phyloP scores from a whole-genome alignment of 2,113 vertebrate genomes.

The rabbit (Oryctolagus cuniculus) region DNA sequence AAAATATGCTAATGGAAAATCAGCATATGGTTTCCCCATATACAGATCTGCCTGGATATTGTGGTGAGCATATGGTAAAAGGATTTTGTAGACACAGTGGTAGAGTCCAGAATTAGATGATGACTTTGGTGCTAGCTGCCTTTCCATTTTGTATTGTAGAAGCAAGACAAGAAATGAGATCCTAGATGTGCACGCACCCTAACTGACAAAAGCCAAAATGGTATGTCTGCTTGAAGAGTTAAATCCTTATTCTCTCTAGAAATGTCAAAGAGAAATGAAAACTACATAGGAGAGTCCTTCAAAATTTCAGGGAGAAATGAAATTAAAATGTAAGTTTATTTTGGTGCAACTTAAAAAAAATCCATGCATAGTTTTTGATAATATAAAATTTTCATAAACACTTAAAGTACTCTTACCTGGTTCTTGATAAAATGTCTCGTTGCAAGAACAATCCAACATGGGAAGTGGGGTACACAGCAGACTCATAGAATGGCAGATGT shows the following conservation, averaged over 20 bases:
- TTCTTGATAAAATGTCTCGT: not conserved
- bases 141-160: slow-evolving; percentile 32
- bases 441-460: no score
- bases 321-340: no score
- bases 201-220: slow-evolving; percentile 10
- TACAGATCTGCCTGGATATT: slow-evolving; percentile 27
- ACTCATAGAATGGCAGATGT: no score
- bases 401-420: no score
- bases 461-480: no score
- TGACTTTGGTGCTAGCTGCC: slow-evolving; percentile 4
- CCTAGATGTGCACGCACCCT: not conserved
- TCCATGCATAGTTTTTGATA: no score
- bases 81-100: not conserved
- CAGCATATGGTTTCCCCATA: slow-evolving; percentile 51
- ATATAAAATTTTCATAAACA: no score
- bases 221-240: not conserved
- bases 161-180: slow-evolving; percentile 18
- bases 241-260: not conserved
- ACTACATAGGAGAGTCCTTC: not conserved
- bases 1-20: slow-evolving; percentile 63
- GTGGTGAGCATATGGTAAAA: slow-evolving; percentile 14
- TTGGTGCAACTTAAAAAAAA: no score
- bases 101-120: slow-evolving; percentile 11
- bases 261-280: slow-evolving; percentile 24
- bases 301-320: no score